phyloP scores from a whole-genome alignment of 2,888 invertebrate genomes.

The Cataglyphis cursor region DNA sequence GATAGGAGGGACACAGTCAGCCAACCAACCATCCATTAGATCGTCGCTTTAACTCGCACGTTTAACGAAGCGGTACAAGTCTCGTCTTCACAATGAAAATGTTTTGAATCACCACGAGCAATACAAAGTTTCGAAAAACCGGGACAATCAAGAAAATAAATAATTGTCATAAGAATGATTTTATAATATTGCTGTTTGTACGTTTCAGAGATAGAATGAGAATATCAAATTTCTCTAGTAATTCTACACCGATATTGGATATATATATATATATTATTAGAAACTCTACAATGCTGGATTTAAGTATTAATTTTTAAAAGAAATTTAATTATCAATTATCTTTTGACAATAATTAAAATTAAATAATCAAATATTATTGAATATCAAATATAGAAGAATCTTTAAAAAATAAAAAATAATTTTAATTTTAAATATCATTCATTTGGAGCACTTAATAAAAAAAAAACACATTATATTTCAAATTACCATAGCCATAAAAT shows the following conservation, averaged over 20 bases:
- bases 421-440: no score
- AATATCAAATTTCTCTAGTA: background rate
- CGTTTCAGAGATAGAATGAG: background rate
- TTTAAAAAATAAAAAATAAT: no score
- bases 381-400: background rate
- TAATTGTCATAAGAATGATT: background rate
- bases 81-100: background rate
- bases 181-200: constrained; percentile 6
- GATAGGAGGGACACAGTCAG: constrained; percentile 20
- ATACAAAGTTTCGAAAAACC: background rate
- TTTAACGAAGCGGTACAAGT: constrained; percentile 25
- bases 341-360: background rate
- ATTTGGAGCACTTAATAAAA: no score
- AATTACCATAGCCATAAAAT: no score
- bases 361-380: background rate
- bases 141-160: background rate
- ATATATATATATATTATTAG: background rate
- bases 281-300: background rate
- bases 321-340: background rate
- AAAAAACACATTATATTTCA: no score
- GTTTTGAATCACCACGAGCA: constrained; percentile 10
- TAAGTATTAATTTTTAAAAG: background rate
- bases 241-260: background rate
- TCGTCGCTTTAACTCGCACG: constrained; percentile 36
- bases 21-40: constrained; percentile 13